Evolutionary conservation across 2,888 invertebrate species (phyloP).

Genomic region (Ophion ventricosus): DNA sequence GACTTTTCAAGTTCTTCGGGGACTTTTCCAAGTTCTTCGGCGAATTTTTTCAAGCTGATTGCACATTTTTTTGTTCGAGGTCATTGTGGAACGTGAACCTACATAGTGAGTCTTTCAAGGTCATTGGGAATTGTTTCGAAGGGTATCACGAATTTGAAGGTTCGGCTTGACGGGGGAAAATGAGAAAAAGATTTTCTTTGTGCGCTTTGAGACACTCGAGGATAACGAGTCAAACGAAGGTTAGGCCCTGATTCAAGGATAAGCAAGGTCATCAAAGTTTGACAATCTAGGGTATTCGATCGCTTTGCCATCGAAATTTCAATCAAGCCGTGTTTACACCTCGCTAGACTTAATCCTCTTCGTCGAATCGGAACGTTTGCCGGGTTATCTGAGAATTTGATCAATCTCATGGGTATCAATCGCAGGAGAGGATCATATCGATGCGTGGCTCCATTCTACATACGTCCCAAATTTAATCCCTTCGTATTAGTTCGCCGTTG

Average conservation of each 20-base stretch:
- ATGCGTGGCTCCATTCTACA: neutral
- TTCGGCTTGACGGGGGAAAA: neutral
- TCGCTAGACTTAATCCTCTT: constrained; percentile 79
- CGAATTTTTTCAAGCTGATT: neutral
- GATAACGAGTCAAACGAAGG: neutral
- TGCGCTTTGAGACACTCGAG: neutral
- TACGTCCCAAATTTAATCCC: constrained; percentile 31
- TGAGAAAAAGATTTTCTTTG: constrained; percentile 12
- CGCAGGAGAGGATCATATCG: constrained; percentile 29
- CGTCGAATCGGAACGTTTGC: constrained; percentile 72
- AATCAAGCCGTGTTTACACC: constrained; percentile 79
- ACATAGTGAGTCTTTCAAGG: neutral
- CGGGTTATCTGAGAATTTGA: constrained; percentile 73
- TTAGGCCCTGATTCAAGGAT: constrained; percentile 27
- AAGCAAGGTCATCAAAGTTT: constrained; percentile 23
- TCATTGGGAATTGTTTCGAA: neutral
- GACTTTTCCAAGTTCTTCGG: neutral
- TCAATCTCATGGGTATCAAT: constrained; percentile 72
- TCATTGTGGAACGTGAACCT: neutral
- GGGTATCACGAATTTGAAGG: neutral
- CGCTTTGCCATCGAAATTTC: constrained; percentile 75
- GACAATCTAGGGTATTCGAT: constrained; percentile 53
- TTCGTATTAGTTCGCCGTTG: neutral
- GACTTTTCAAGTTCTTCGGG: neutral
- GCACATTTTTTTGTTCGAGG: neutral